Conservation (phyloP, 2,797 vertebrate genomes). For the Leucoraja ocellata region DNA sequence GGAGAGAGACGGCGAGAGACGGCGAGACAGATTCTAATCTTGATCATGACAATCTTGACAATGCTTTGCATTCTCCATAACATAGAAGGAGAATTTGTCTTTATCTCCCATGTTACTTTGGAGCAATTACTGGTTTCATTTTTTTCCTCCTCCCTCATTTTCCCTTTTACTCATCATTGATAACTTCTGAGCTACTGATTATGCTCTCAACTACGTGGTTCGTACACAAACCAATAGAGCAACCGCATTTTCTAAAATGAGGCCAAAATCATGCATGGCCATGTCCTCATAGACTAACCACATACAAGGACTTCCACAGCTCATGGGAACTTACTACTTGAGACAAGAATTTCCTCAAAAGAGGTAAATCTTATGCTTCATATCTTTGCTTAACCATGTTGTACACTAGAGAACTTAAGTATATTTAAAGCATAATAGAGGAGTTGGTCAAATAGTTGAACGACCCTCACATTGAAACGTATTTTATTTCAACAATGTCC, state of each 20-base stretch:
- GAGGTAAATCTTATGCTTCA: background rate
- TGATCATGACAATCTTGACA: background rate
- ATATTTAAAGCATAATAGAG: background rate
- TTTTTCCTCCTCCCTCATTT: background rate
- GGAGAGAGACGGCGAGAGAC: too few species aligned
- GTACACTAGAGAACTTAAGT: background rate
- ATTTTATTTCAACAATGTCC: background rate
- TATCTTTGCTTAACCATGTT: background rate
- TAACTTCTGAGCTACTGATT: background rate
- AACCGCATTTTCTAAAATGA: background rate
- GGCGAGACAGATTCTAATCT: background rate
- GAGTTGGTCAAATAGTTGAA: background rate
- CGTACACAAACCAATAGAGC: background rate
- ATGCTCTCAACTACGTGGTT: background rate
- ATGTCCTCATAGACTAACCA: background rate
- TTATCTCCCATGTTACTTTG: background rate
- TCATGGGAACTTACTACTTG: background rate
- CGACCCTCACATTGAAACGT: background rate
- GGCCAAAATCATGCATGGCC: background rate
- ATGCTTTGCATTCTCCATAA: too few species aligned
- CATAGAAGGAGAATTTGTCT: background rate
- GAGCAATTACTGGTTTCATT: background rate
- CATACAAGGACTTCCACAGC: background rate
- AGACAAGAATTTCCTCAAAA: background rate
- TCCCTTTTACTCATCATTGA: too few species aligned